A percentile compares a stretch with the other conserved stretches of the same genome.
Conservation (phyloP, 2,113 vertebrate species). For the Tricholaema leucomelas region DNA sequence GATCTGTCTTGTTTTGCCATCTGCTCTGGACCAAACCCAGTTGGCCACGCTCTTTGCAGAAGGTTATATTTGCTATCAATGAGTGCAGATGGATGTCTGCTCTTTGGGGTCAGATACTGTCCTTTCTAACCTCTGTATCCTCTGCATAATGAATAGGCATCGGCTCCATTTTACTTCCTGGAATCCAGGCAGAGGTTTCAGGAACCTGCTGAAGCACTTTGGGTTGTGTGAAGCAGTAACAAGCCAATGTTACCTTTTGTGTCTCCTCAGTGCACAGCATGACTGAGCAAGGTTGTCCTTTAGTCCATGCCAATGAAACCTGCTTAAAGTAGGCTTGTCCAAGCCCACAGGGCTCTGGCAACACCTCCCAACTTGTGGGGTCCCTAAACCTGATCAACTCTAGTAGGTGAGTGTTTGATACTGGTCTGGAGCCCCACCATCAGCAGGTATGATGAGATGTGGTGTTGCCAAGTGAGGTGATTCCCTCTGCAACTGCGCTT, state of each 20-base stretch:
- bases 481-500: background rate
- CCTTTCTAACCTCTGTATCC: background rate
- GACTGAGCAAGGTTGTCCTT: background rate
- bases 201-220: background rate
- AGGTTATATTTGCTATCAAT: background rate
- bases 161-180: background rate
- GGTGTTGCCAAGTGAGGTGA: background rate
- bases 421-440: background rate
- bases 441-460: background rate
- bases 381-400: background rate
- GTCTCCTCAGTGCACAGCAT: background rate
- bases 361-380: background rate
- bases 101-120: background rate
- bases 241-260: background rate
- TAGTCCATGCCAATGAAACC: background rate
- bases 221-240: background rate
- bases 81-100: background rate
- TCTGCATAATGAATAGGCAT: background rate
- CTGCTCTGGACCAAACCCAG: conserved; percentile 2
- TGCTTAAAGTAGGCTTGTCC: background rate
- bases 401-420: background rate
- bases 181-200: background rate
- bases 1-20: background rate
- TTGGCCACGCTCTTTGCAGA: background rate
- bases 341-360: background rate